These are phyloP conservation scores for Molorchus minor DNA, from an alignment of 2,888 invertebrate species.

Conservation along the genomic window DNA sequence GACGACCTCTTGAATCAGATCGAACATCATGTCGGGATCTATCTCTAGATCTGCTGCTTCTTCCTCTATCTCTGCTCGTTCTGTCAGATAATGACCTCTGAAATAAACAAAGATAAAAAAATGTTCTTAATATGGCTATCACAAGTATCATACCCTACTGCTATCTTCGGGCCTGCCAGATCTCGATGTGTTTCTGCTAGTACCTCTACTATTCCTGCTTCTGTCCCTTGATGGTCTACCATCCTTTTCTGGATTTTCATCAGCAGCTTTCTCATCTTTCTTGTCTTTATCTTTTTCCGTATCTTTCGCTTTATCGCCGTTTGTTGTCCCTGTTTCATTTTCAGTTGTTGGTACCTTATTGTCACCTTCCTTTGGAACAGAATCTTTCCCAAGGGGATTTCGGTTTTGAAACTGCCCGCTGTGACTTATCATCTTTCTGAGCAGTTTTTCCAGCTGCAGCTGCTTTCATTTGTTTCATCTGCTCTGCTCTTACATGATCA, in stretches of 20 bases:
- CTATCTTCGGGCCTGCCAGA: constrained; percentile 4
- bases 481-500: constrained; percentile 57
- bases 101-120: constrained; percentile 18
- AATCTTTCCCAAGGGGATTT: constrained; percentile 23
- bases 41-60: constrained; percentile 37
- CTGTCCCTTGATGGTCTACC: constrained; percentile 11
- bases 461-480: constrained; percentile 54
- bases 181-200: constrained; percentile 13
- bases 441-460: constrained; percentile 26
- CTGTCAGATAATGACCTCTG: constrained; percentile 19
- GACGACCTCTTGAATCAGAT: constrained; percentile 37
- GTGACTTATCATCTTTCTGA: constrained; percentile 22
- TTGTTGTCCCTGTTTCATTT: constrained; percentile 2
- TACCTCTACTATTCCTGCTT: constrained; percentile 8
- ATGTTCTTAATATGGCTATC: neutral
- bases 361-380: constrained; percentile 22
- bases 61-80: constrained; percentile 27
- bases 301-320: constrained; percentile 2
- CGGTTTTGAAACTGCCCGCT: constrained; percentile 15
- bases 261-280: constrained; percentile 28
- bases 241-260: constrained; percentile 19
- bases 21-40: constrained; percentile 26
- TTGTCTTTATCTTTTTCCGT: constrained; percentile 13
- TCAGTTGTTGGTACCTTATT: neutral
- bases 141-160: constrained; percentile 20